Percentiles rank a stretch among this genome's conserved stretches.
phyloP scores from a whole-genome alignment of 2,113 vertebrate species.

The Epinephelus lanceolatus region DNA sequence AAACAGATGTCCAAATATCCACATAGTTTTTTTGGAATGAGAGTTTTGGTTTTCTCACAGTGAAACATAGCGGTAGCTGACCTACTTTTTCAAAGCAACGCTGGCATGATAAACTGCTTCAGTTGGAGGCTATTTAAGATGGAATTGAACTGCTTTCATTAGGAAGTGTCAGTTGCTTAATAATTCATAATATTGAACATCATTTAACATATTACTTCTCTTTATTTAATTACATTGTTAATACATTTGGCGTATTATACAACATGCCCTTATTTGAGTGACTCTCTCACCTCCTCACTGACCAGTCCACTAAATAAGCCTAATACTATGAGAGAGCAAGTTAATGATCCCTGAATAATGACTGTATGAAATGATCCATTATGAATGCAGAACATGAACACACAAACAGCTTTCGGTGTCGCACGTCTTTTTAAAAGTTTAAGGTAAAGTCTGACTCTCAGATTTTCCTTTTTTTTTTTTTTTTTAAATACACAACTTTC shows the following conservation, averaged over 20 bases:
- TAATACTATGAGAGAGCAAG: neutral
- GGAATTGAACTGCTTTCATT: slow-evolving; percentile 49
- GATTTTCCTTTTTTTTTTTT: neutral
- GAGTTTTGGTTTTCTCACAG: slow-evolving; percentile 34
- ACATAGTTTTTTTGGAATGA: neutral
- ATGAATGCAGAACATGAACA: slow-evolving; percentile 7
- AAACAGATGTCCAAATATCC: slow-evolving; percentile 13
- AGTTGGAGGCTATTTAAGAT: slow-evolving; percentile 58
- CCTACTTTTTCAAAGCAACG: slow-evolving; percentile 54
- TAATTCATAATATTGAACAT: slow-evolving; percentile 41
- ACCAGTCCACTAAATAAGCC: neutral
- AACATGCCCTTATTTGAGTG: neutral
- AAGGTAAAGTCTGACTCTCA: slow-evolving; percentile 7
- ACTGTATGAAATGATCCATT: slow-evolving; percentile 1
- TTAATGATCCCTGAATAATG: slow-evolving; percentile 12
- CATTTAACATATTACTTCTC: slow-evolving; percentile 18
- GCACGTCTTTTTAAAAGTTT: slow-evolving; percentile 11
- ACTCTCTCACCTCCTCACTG: slow-evolving; percentile 7
- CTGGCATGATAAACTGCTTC: slow-evolving; percentile 46
- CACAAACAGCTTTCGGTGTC: slow-evolving; percentile 4
- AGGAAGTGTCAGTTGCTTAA: slow-evolving; percentile 30
- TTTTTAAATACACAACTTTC: neutral
- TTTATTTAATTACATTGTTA: slow-evolving; percentile 21
- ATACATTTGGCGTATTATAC: slow-evolving; percentile 4
- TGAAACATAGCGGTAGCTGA: slow-evolving; percentile 44